Base-by-base conservation (phyloP, 2,113 vertebrate genomes). In the Heteronetta atricapilla region DNA sequence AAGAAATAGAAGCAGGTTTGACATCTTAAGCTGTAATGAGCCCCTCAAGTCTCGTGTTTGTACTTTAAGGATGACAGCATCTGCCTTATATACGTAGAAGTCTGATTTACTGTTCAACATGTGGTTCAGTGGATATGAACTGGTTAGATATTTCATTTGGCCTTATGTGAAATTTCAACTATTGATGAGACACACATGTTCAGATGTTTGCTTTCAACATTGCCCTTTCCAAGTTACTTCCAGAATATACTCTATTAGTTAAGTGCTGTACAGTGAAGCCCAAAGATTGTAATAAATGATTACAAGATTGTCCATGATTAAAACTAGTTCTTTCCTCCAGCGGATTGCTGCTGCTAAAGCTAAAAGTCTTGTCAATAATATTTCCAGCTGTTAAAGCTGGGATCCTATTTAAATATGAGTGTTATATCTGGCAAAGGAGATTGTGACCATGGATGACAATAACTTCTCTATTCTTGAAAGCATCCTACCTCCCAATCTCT, bases 141-240 rank as follows among this genome's bases (percentile, higher is more conserved):
- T 85, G 89, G 55, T 77, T 77, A 78, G 64, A 18, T 55, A 44
- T 69, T 89, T 85, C 44, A n/a, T 26, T 19, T 88, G 58, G 44
- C 53, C 67, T 76, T 44, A 58, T 31, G 67, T 86, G 84, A 82
- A 76, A 80, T 80, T 62, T 77, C 12, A 13, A 3, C 68, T 89
- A 73, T 38, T 46, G 75, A 79, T 5, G 4, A 38, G 46, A 94
- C 13, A 22, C 72, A 31, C 19, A 4, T 69, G 53, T 82, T 92
- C 62, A 89, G 13, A 62, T 69, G 55, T 75, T 88, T 94, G 86
- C 18, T 89, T 94, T 94, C 91, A 67, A 55, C 59, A 55, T 31
- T 36, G 15, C 28, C 33, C 40, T 55, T 94, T 88, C 59, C 72
- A 91, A 33, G 79, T 74, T 31, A 58, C 28, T 93, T 83, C 40